Base-by-base conservation (phyloP, 2,888 invertebrate species). In the Xanthia togata region DNA sequence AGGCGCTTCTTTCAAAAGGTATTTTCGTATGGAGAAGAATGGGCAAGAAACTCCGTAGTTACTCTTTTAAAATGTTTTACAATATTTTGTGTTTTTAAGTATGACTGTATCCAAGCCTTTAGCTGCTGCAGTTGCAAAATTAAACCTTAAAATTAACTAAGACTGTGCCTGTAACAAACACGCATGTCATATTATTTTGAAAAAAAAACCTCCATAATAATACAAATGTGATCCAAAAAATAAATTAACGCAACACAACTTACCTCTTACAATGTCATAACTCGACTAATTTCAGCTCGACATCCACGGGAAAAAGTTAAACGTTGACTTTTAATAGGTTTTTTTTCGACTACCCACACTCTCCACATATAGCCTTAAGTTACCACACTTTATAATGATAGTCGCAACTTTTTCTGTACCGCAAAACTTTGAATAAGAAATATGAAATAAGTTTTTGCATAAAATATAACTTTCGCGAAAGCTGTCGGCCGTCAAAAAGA, bases 381-480 rank as follows among this genome's bases (percentile, higher is more conserved):
- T 64, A 62, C 67, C 31, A 53, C 76, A 55, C 78, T 78, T 79
- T 74, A 68, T 87, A 84, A 85, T 81, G 78, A 88, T 78, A 77
- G 76, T 78, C 67, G 76, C 73, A 63, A 82, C 90, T 87, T 91
- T 90, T 89, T 89, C 87, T 85, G 83, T 83, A 81, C 87, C 84
- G 84, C 85, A 79, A 88, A 93, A 91, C 92, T 92, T 91, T 90
- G 93, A 93, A 93, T 92, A 95, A 93, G 95, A 95, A 94, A 95
- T 95, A 95, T 95, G 94, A 93, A 93, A 93, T 87, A 95, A 95
- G 93, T 95, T 95, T 90, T 82, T 90, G 85, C 95, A 94, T 95
- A 95, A 95, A 95, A 93, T 91, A 94, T 90, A 94, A 94, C 92
- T 95, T 93, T 78, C 79, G 81, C 87, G 92, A 93, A 93, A 92